These are phyloP conservation scores for Thalpophila matura DNA, from an alignment of 2,888 invertebrate genomes.

Conservation along the genomic window DNA sequence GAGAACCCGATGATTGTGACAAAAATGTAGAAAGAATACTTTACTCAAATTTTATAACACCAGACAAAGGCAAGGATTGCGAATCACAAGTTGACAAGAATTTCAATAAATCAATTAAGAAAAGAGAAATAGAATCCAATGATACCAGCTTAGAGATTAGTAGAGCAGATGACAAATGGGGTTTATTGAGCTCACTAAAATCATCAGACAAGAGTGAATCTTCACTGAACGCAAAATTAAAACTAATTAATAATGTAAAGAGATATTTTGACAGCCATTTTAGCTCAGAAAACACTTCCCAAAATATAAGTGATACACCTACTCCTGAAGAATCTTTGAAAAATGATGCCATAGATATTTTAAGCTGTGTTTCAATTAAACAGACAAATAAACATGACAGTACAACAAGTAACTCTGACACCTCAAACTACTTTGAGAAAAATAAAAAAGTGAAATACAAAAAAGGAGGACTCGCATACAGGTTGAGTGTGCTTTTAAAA, in stretches of 20 bases:
- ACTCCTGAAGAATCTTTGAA: slow-evolving; percentile 74
- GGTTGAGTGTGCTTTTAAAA: slow-evolving; percentile 82
- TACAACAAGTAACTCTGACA: slow-evolving; percentile 43
- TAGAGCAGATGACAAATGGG: background rate
- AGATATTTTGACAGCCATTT: slow-evolving; percentile 81
- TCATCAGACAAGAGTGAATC: slow-evolving; percentile 33
- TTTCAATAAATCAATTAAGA: background rate
- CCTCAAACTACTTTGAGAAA: slow-evolving; percentile 45
- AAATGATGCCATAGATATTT: slow-evolving; percentile 79
- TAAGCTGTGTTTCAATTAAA: slow-evolving; percentile 60
- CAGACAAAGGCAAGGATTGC: slow-evolving; percentile 3
- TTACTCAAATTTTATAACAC: background rate
- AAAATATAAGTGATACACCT: slow-evolving; percentile 77
- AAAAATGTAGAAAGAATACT: background rate
- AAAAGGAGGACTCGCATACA: slow-evolving; percentile 85
- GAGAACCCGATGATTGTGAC: background rate
- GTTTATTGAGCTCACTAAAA: background rate
- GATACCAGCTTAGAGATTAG: background rate
- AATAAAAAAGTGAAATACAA: slow-evolving; percentile 81
- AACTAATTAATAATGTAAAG: slow-evolving; percentile 71
- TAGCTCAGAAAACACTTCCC: slow-evolving; percentile 76
- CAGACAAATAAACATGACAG: slow-evolving; percentile 51
- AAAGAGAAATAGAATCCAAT: background rate
- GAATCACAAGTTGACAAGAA: background rate
- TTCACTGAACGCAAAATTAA: slow-evolving; percentile 57